Evolutionary conservation across 1,140 invertebrate genomes (phyloP), one percentile per base, ranked within the genome.

Genomic region (Gonatopus flavifemur): DNA sequence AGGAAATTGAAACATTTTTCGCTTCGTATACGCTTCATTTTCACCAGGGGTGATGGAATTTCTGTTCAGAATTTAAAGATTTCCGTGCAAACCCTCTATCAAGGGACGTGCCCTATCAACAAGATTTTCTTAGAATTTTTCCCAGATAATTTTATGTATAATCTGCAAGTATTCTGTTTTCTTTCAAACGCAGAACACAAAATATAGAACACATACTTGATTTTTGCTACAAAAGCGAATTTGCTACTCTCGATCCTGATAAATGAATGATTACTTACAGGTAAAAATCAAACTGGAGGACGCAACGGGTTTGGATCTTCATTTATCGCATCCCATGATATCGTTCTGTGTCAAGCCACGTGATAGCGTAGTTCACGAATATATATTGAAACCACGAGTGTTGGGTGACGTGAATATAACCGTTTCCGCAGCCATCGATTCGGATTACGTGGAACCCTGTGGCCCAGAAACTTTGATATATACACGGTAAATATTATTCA

Each of bases 381-480:
- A 80, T 58, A 64, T 70, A 12, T 58, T 86, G 3, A 76, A 74
- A 41, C 80, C 82, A 1, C 70, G 61, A 9, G 54, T 71, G 1
- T 64, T 86, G 0, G 85, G 84, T 7, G 68, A 81, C 13, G 71
- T 85, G 1, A 85, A 85, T 45, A 72, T 87, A 0, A 83, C 80
- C 5, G 83, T 86, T n/a, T 64, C 73, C 2, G 85, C 81, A n/a
- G 72, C 77, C 35, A 68, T 82, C 20, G 80, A 83, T 37, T 52
- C 71, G 7, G 58, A 72, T 32, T 80, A 70, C 47, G 65, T 66
- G 0, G 64, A 73, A 32, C 49, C 70, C 3, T 83, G 82, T 44
- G 80, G 80, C 2, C 76, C 81, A 3, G 77, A 81, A 55, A 68
- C 66, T 16, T 44, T 81, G 12, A 21, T 80, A 3, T 73, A 68